Base-by-base conservation (phyloP, 2,113 vertebrate species). In the Saguinus midas region DNA sequence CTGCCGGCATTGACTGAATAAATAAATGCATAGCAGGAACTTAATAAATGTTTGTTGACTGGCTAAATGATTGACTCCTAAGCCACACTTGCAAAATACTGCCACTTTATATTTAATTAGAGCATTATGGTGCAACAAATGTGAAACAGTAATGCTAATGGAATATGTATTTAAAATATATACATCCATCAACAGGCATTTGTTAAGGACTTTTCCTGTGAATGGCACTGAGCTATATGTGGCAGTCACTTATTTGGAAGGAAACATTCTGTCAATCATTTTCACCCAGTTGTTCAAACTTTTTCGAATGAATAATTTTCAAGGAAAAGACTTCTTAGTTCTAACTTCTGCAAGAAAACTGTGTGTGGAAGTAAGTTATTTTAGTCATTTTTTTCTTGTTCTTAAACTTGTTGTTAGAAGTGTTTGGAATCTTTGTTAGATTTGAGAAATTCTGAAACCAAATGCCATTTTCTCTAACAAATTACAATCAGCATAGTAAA, bases 41-140 rank as follows among this genome's bases (percentile, higher is more conserved):
- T 87, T 93, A 82, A 72, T 89, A 82, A 76, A 86, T 64, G n/a
- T 95, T 82, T 96, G 92, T 78, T 52, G 73, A 86, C 70, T 94
- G 85, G 48, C 40, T 92, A 75, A 76, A 40, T 91, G n/a, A 95
- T 18, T 66, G 88, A 96, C 81, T 12, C 37, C 50, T 57, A 92
- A 93, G 75, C 18, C n/a, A 82, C 64, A 82, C 20, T 81, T 87
- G 18, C 92, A 58, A 96, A 94, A 82, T 68, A 45, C n/a, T 84
- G 68, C 8, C 87, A 80, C 57, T 86, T 96, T 8, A 48, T 81
- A 45, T 52, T 89, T 93, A 97, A 91, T 73, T 81, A 66, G 90
- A 79, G 12, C 37, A 18, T 82, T 75, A 37, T 27, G n/a, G 29
- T 92, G 14, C n/a, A 57, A 93, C 93, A 90, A 91, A 45, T 40